A percentile compares a stretch with the other conserved stretches of the same genome.
Conservation (phyloP, 2,888 invertebrate species). For the Urechis unicinctus region DNA sequence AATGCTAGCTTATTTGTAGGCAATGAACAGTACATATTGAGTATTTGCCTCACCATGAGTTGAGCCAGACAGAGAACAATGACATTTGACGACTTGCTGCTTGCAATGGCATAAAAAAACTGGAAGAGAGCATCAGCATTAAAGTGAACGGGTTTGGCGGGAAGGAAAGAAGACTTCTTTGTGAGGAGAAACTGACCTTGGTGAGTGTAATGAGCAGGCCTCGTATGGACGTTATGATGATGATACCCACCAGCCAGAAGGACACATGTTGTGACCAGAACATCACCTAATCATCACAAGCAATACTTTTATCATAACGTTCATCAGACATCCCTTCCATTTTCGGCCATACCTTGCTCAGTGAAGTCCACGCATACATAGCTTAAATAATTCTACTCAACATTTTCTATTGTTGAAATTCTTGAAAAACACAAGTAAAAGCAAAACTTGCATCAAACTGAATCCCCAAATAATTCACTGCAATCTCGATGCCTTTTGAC, state of each 20-base stretch:
- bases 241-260: slow-evolving; percentile 92
- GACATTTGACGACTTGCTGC: slow-evolving; percentile 95
- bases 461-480: slow-evolving; percentile 92
- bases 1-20: background rate
- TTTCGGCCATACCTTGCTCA: too few relatives aligned
- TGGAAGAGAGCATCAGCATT: slow-evolving; percentile 52
- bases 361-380: too few relatives aligned
- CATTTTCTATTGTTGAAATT: background rate
- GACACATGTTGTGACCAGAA: slow-evolving; percentile 99
- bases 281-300: slow-evolving; percentile 58
- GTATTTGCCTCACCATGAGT: slow-evolving; percentile 89
- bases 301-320: too few relatives aligned
- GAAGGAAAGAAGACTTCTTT: background rate
- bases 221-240: slow-evolving; percentile 93
- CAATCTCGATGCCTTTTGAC: slow-evolving; percentile 90
- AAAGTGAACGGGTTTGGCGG: background rate
- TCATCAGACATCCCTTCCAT: too few relatives aligned
- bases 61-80: slow-evolving; percentile 94
- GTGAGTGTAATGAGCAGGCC: slow-evolving; percentile 92
- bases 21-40: too few relatives aligned
- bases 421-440: background rate
- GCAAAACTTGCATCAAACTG: slow-evolving; percentile 68
- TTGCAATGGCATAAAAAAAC: slow-evolving; percentile 99
- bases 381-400: too few relatives aligned
- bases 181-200: slow-evolving; percentile 64